Evolutionary conservation across 2,888 invertebrate genomes (phyloP).

Genomic region (Xestia sexstrigata): DNA sequence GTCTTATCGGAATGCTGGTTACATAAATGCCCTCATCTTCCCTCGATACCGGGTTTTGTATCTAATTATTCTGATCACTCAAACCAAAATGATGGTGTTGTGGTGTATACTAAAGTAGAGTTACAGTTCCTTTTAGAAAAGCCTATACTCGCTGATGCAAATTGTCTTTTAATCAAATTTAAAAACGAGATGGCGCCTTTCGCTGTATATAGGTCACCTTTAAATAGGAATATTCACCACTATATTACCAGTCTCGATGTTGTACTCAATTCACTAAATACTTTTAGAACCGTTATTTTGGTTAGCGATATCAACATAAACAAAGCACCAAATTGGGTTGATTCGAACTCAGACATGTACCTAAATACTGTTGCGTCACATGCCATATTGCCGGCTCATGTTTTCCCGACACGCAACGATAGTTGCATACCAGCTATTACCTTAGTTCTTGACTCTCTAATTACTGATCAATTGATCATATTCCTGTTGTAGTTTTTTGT

Average conservation of each 20-base stretch:
- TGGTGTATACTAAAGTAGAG: background rate
- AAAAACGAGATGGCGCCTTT: background rate
- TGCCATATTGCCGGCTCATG: background rate
- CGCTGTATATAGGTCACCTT: background rate
- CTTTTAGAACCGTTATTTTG: too few relatives aligned
- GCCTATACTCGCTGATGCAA: background rate
- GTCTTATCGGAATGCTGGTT: constrained; percentile 10
- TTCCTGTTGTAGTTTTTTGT: constrained; percentile 1
- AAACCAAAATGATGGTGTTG: constrained; percentile 9
- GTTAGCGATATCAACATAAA: too few relatives aligned
- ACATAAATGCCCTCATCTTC: constrained; percentile 6
- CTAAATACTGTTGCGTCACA: background rate
- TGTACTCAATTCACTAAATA: too few relatives aligned
- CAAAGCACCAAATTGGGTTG: too few relatives aligned
- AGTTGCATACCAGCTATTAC: constrained; percentile 10
- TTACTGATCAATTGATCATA: constrained; percentile 5
- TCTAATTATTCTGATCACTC: background rate
- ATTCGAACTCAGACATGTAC: too few relatives aligned
- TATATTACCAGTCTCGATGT: background rate
- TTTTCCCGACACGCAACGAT: background rate
- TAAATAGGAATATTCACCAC: background rate
- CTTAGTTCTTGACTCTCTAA: constrained; percentile 7
- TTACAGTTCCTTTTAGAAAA: constrained; percentile 1
- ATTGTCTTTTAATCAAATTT: background rate
- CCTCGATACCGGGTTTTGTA: background rate